Percentiles rank a stretch among this genome's conserved stretches.
These are phyloP conservation scores for Tetramorium bicarinatum DNA, from an alignment of 2,888 invertebrate species.

Conservation along the genomic window DNA sequence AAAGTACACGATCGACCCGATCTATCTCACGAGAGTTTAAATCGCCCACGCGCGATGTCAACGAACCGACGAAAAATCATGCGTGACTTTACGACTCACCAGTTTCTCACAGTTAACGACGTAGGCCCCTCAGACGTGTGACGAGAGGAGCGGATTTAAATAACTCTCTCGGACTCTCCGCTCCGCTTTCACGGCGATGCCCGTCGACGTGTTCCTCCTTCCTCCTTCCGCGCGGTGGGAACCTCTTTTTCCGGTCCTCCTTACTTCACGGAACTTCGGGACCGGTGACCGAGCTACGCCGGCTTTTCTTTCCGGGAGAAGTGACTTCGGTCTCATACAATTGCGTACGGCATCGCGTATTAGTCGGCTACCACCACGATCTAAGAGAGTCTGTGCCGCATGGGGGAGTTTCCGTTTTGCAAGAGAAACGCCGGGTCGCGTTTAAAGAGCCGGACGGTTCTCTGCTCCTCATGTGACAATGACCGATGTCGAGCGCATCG, in stretches of 20 bases:
- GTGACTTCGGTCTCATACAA: background rate
- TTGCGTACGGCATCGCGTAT: background rate
- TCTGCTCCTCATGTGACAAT: conserved; percentile 40
- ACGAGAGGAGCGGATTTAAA: conserved; percentile 17
- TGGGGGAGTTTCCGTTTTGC: background rate
- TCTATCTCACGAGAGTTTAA: background rate
- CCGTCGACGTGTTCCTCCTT: background rate
- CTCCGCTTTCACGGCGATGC: background rate
- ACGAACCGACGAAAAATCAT: background rate
- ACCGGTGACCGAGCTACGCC: background rate
- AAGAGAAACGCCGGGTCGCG: background rate
- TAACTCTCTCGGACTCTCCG: background rate
- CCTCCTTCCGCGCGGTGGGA: background rate
- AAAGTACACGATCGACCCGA: background rate
- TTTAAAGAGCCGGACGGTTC: conserved; percentile 34
- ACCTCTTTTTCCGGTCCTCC: background rate
- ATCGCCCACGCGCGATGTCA: background rate
- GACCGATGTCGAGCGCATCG: conserved; percentile 41
- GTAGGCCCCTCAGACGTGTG: background rate
- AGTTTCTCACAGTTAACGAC: conserved; percentile 23
- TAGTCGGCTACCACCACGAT: background rate
- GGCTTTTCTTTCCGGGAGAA: background rate
- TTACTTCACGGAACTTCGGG: background rate
- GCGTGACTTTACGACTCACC: conserved; percentile 9
- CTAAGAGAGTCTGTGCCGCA: too few species aligned